A percentile compares a stretch with the other conserved stretches of the same genome.
Conservation (phyloP, 2,113 vertebrate genomes). For the Glareola pratincola region DNA sequence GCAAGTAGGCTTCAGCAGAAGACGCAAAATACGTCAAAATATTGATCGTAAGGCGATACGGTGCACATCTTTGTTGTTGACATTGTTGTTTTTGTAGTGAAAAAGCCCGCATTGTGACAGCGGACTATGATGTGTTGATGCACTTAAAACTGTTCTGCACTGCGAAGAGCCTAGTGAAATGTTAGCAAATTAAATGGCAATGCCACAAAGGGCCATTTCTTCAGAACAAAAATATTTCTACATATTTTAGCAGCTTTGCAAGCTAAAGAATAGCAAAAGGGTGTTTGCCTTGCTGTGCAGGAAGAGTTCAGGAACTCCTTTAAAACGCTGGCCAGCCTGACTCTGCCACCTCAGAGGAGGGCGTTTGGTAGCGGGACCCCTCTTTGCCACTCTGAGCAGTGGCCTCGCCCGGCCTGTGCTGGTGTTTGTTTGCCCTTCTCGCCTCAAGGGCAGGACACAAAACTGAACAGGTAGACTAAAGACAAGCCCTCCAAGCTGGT, state of each 20-base stretch:
- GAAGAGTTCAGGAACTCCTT: background rate
- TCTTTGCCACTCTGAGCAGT: background rate
- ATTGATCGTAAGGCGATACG: background rate
- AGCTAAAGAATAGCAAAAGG: background rate
- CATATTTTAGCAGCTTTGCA: background rate
- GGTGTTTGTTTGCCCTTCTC: background rate
- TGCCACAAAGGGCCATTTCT: background rate
- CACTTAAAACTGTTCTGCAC: background rate
- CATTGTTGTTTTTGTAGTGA: background rate
- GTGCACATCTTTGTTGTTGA: background rate
- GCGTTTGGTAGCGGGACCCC: rapidly evolving
- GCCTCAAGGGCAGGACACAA: background rate
- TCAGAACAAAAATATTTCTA: background rate
- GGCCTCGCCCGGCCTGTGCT: background rate
- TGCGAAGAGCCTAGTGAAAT: background rate
- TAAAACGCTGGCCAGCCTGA: background rate
- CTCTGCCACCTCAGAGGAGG: background rate
- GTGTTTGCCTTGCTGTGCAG: background rate
- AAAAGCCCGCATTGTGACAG: background rate
- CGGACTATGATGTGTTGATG: background rate
- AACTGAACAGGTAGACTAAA: background rate
- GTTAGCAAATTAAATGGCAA: background rate
- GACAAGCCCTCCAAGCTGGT: background rate
- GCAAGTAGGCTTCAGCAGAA: background rate
- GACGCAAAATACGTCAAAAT: background rate